A percentile compares a stretch with the other conserved stretches of the same genome.
Conservation (phyloP, 92 coral and sea anemone genomes). For the Palythoa grandis region DNA sequence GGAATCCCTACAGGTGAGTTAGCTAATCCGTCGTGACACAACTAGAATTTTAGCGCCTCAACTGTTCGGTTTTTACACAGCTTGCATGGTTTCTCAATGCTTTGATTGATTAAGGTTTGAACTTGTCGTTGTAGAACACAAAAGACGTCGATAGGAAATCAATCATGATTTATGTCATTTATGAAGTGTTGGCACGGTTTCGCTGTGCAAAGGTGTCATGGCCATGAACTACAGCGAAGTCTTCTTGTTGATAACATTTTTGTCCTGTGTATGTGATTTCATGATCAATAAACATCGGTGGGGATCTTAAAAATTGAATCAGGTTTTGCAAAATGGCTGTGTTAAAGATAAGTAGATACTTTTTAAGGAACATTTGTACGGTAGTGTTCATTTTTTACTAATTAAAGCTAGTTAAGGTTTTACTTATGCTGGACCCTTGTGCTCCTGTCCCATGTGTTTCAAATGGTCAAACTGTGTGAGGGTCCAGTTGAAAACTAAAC, state of each 20-base stretch:
- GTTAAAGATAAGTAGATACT: background rate
- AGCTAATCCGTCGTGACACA: constrained; percentile 25
- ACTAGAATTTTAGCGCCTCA: constrained; percentile 4
- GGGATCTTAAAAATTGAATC: background rate
- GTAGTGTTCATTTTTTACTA: too few relatives aligned
- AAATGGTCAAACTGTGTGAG: background rate
- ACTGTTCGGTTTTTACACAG: background rate
- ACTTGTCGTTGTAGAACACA: constrained; percentile 14
- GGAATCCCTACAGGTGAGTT: constrained; percentile 57
- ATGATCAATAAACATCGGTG: background rate
- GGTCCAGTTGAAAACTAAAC: background rate
- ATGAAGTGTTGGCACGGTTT: background rate
- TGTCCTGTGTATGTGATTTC: background rate
- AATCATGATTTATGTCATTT: constrained; percentile 35
- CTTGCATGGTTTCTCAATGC: background rate
- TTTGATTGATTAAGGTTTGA: constrained; percentile 33
- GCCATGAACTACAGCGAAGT: background rate
- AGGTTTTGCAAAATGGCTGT: background rate
- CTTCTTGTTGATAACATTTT: background rate
- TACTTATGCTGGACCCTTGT: background rate
- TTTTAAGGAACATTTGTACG: too few relatives aligned
- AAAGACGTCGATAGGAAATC: constrained; percentile 25
- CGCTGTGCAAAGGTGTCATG: background rate
- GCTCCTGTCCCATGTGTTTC: background rate
- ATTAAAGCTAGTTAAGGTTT: background rate